Evolutionary conservation across 2,888 invertebrate genomes (phyloP).

Genomic region (Seira sanloemensis): DNA sequence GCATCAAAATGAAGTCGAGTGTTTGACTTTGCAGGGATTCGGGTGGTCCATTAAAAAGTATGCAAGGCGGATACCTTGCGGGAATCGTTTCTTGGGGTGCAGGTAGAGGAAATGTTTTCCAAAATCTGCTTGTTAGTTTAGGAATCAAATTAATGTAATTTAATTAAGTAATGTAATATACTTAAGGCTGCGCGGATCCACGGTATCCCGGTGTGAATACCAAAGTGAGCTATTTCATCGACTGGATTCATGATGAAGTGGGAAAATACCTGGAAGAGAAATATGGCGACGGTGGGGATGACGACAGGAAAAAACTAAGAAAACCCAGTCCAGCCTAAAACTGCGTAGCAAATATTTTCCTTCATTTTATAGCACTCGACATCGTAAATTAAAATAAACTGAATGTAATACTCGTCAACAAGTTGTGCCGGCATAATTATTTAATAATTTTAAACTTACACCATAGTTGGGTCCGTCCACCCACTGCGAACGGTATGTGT

Average conservation of each 20-base stretch:
- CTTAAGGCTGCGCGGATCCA: constrained; percentile 38
- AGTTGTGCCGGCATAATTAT: too few relatives aligned
- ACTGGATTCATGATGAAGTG: constrained; percentile 27
- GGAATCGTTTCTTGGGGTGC: constrained; percentile 45
- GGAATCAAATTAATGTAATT: too few relatives aligned
- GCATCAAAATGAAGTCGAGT: too few relatives aligned
- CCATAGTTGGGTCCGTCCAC: too few relatives aligned
- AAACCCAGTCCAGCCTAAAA: neutral
- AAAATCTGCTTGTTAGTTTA: neutral
- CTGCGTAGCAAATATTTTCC: neutral
- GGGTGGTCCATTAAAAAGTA: constrained; percentile 30
- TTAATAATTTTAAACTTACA: too few relatives aligned
- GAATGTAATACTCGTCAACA: too few relatives aligned
- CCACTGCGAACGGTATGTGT: too few relatives aligned
- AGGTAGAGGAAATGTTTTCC: constrained; percentile 3
- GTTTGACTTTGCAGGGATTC: constrained; percentile 21
- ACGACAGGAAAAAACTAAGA: neutral
- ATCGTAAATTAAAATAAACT: too few relatives aligned
- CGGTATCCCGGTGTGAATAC: constrained; percentile 33
- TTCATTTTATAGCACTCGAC: too few relatives aligned
- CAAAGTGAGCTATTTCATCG: constrained; percentile 23
- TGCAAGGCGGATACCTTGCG: constrained; percentile 32
- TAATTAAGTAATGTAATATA: neutral
- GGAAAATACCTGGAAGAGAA: neutral
- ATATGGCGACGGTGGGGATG: neutral